Percentiles rank a stretch among this genome's conserved stretches.
These are phyloP conservation scores for Myripristis jacobus DNA, from an alignment of 2,797 vertebrate species.

Conservation along the genomic window DNA sequence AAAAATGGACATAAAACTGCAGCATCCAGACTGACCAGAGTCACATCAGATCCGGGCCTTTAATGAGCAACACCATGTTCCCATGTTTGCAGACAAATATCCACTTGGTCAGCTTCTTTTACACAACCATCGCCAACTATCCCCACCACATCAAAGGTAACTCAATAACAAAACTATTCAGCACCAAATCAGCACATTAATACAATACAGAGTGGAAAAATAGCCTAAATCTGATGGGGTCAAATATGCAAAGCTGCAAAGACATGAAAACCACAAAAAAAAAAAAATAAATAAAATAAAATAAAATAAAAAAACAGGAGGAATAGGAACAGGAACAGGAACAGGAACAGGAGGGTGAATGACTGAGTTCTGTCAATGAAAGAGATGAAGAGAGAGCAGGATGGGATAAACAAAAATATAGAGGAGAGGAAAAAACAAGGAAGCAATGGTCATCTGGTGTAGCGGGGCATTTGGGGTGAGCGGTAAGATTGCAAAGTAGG, in stretches of 20 bases:
- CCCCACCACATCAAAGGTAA: conserved; percentile 47
- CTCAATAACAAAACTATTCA: conserved; percentile 34
- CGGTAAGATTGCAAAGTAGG: conserved; percentile 12
- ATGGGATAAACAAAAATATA: background rate
- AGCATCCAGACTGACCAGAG: conserved; percentile 23
- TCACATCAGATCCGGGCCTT: conserved; percentile 34
- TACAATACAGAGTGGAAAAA: conserved; percentile 14
- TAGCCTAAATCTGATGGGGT: background rate
- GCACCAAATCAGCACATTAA: conserved; percentile 31
- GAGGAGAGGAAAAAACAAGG: background rate
- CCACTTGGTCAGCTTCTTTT: conserved; percentile 45
- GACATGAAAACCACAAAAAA: background rate
- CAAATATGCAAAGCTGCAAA: background rate
- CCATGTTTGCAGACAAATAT: conserved; percentile 41
- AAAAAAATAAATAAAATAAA: too few species aligned
- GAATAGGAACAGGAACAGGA: too few species aligned
- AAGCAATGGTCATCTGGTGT: conserved; percentile 24
- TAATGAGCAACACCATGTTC: conserved; percentile 17
- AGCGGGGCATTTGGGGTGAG: conserved; percentile 21
- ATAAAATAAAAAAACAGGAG: too few species aligned
- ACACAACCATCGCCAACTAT: conserved; percentile 20
- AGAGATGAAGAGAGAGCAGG: background rate
- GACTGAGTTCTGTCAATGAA: background rate
- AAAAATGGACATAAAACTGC: conserved; percentile 15
- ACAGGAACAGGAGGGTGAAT: background rate